Conservation (phyloP, 2,888 invertebrate genomes). For the Drosophila percnosoma region DNA sequence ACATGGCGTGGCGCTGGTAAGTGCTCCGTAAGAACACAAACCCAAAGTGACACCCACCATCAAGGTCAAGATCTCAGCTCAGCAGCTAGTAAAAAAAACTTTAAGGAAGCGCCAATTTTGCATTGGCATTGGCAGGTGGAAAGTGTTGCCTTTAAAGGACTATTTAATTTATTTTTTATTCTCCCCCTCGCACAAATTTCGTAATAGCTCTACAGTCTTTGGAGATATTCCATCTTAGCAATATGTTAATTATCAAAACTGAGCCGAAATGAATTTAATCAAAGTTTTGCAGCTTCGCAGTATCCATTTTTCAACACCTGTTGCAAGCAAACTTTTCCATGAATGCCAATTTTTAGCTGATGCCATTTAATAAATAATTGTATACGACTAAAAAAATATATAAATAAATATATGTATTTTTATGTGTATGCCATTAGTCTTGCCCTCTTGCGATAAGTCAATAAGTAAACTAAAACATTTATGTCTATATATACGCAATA, state of each 20-base stretch:
- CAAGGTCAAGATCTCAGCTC: neutral
- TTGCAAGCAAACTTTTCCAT: slow-evolving; percentile 16
- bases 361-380: neutral
- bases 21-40: slow-evolving; percentile 15
- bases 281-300: neutral
- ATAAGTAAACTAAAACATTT: neutral
- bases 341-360: neutral
- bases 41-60: neutral
- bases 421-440: too few species aligned
- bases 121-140: neutral
- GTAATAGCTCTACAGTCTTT: neutral
- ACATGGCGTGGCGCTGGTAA: slow-evolving; percentile 52
- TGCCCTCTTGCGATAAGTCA: neutral
- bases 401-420: neutral
- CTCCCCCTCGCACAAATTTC: neutral
- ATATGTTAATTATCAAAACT: neutral
- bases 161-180: neutral
- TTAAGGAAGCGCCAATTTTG: neutral
- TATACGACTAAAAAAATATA: too few species aligned
- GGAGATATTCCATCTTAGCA: neutral
- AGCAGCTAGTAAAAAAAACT: neutral
- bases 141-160: neutral
- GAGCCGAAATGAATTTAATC: neutral
- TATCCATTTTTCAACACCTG: neutral
- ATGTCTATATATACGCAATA: neutral